Base-by-base conservation (phyloP, 1,140 invertebrate genomes). In the Brachionus asplanchnoidis region DNA sequence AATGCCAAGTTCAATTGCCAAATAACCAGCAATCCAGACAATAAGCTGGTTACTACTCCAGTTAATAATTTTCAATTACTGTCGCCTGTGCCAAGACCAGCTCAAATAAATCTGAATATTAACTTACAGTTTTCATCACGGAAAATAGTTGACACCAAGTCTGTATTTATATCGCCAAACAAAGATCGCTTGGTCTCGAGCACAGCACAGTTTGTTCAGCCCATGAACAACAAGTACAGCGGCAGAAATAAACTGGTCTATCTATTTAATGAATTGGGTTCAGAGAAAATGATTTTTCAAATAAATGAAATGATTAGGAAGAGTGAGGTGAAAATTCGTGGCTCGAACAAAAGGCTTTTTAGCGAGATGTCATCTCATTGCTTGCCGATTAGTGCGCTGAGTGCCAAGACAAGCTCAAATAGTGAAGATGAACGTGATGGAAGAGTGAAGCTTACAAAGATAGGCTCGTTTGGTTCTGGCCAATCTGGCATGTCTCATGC, bases 301-400 rank as follows among this genome's bases (percentile, higher is more conserved):
- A 82, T 82, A 44, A 82, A 82, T 46, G 79, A 82, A 12, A 65
- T 82, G 53, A 44, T 60, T 11, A 82, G 28, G 26, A 82, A 82
- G 40, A 82, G 65, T 28, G 79, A 82, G 12, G 20, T 82, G 3
- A 60, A 68, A 82, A 40, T 65, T n/a, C 56, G 32, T 44, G 65
- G 26, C 28, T 82, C 79, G 12, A 82, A 82, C 53, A 82, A 82
- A 46, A 53, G 79, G 7, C 40, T 82, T 17, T 82, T 82, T 82
- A 82, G 79, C 65, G 79, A 82, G 6, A 82, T 82, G 2, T 82
- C 79, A 36, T 65, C 65, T 60, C 53, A 82, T 20, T 65, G n/a
- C 2, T 65, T 82, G 42, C 73, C 73, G 26, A 50, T 46, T 14
- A 53, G 50, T 14, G 6, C 66, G 46, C 17, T 32, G 5, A 26